Conservation (phyloP, 1,140 invertebrate species). For the Nomia melanderi region DNA sequence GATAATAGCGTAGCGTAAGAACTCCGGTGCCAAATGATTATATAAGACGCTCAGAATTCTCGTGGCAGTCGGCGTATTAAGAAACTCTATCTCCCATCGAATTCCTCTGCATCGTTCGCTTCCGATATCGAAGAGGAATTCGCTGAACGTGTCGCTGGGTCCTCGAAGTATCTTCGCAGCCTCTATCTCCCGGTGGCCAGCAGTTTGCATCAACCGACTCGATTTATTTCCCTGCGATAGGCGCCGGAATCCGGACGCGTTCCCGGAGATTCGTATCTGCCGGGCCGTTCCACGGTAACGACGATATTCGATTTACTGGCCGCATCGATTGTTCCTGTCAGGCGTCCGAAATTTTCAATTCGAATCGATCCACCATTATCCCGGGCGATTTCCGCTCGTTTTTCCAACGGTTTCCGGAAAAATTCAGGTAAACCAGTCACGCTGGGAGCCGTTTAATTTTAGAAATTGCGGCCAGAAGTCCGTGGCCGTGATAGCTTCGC, state of each 20-base stretch:
- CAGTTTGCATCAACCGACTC: slow-evolving; percentile 29
- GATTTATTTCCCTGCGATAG: slow-evolving; percentile 16
- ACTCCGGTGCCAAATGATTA: too few relatives aligned
- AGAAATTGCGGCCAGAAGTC: not conserved
- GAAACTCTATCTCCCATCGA: not conserved
- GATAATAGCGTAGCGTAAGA: too few relatives aligned
- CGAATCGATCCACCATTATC: not conserved
- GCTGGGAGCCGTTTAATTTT: not conserved
- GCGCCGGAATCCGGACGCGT: slow-evolving; percentile 9
- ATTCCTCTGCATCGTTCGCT: not conserved
- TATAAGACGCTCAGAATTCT: too few relatives aligned
- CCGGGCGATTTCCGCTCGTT: not conserved
- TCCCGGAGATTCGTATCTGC: slow-evolving; percentile 24
- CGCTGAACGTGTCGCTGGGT: not conserved
- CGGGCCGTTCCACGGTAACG: slow-evolving; percentile 29
- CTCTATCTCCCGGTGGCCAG: not conserved
- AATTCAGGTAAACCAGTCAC: not conserved
- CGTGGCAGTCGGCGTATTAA: too few relatives aligned
- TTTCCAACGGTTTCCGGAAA: not conserved
- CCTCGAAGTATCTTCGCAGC: not conserved
- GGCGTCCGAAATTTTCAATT: not conserved
- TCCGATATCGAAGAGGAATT: not conserved
- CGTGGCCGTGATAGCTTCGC: not conserved
- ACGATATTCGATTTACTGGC: slow-evolving; percentile 25
- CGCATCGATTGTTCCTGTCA: not conserved